A percentile compares a stretch with the other conserved stretches of the same genome.
Conservation (phyloP, 2,113 vertebrate species). For the Perca fluviatilis region DNA sequence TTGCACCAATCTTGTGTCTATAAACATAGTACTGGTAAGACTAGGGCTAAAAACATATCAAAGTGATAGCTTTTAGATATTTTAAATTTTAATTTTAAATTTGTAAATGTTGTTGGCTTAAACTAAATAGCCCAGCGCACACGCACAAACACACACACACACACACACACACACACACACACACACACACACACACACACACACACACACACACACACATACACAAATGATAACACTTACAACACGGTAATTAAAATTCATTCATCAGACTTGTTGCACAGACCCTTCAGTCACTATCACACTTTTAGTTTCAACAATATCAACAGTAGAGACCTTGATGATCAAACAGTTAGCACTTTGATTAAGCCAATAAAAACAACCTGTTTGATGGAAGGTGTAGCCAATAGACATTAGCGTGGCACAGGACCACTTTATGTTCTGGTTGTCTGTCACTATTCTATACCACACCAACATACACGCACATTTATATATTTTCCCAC, state of each 20-base stretch:
- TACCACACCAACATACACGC: neutral
- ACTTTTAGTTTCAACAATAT: constrained; percentile 15
- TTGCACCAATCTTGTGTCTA: neutral
- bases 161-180: too few species aligned
- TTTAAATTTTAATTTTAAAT: neutral
- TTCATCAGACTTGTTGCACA: neutral
- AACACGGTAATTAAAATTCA: neutral
- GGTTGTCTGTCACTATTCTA: neutral
- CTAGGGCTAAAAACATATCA: neutral
- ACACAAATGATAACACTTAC: neutral
- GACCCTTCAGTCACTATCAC: neutral
- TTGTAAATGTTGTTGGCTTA: neutral
- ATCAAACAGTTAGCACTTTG: neutral
- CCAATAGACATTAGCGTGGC: neutral
- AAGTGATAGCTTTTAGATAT: neutral
- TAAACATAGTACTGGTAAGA: neutral
- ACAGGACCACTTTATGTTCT: neutral
- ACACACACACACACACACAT: too few species aligned
- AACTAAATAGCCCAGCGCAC: neutral
- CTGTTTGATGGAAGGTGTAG: neutral
- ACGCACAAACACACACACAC: too few species aligned
- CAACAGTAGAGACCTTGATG: constrained; percentile 4
- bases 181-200: too few species aligned
- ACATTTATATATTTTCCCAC: neutral
- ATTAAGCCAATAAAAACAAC: neutral